Conservation (phyloP, 2,797 vertebrate genomes). For the Pelochelys cantorii region DNA sequence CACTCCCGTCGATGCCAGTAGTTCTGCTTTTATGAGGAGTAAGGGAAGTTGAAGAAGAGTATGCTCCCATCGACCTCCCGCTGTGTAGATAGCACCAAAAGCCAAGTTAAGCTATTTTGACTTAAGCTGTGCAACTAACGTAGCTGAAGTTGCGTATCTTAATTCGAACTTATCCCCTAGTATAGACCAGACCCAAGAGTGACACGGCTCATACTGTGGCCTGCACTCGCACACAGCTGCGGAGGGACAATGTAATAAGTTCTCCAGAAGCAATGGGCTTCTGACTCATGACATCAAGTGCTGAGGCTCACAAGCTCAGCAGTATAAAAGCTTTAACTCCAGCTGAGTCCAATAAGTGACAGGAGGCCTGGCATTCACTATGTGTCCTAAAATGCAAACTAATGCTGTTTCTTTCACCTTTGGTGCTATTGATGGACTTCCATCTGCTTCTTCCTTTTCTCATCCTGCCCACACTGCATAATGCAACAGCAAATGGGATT, state of each 20-base stretch:
- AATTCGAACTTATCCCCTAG: no score
- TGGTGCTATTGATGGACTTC: background rate
- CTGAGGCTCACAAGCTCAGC: fast-evolving
- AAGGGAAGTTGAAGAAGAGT: no score
- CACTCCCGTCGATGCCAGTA: no score
- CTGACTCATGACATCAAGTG: background rate
- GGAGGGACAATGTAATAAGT: background rate
- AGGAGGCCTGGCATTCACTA: background rate
- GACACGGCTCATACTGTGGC: background rate
- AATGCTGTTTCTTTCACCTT: background rate
- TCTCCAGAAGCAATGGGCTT: background rate
- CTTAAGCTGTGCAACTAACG: no score
- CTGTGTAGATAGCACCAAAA: no score
- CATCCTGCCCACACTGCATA: fast-evolving
- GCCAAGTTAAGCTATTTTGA: no score
- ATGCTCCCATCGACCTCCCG: no score
- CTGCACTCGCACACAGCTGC: background rate
- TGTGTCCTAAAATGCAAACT: background rate
- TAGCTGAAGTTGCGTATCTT: no score
- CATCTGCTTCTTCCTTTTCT: constrained; percentile 2
- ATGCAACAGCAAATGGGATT: background rate
- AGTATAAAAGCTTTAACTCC: background rate
- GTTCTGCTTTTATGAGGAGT: no score
- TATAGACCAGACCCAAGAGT: background rate
- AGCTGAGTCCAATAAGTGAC: background rate